phyloP scores from a whole-genome alignment of 2,888 invertebrate genomes.

The Sinotaia quadrata region DNA sequence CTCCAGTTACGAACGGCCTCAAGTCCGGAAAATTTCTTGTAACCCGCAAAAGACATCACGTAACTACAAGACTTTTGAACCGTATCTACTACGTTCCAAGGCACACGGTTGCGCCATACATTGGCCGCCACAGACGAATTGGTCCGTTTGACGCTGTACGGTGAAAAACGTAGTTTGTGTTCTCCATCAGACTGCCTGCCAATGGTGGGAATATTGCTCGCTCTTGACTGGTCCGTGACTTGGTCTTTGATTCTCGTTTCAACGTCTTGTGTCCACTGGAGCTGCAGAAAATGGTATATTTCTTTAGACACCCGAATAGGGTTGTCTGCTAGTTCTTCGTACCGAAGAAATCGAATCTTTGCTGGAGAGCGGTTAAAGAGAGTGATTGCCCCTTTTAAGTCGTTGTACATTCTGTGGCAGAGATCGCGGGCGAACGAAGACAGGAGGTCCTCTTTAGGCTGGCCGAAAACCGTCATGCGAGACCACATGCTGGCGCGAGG shows the following conservation, averaged over 20 bases:
- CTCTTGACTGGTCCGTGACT: no score
- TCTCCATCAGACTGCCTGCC: background rate
- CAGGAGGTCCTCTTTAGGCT: background rate
- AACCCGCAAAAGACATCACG: slow-evolving; percentile 6
- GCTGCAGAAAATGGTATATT: slow-evolving; percentile 16
- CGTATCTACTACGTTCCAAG: background rate
- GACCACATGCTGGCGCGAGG: slow-evolving; percentile 17
- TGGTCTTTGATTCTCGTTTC: background rate
- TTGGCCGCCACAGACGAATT: background rate
- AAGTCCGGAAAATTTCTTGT: background rate
- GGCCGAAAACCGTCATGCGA: background rate
- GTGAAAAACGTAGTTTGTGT: background rate
- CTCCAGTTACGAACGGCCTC: background rate
- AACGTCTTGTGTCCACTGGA: background rate
- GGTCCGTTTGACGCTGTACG: background rate
- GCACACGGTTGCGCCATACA: background rate
- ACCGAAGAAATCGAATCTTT: slow-evolving; percentile 4
- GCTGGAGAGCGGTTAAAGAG: background rate
- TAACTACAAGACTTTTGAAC: background rate
- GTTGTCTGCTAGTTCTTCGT: slow-evolving; percentile 8
- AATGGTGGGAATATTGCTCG: no score
- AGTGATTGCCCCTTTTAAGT: background rate
- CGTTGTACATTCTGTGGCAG: background rate
- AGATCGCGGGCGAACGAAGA: background rate
- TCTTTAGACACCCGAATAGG: background rate